Evolutionary conservation across 2,113 vertebrate genomes (phyloP).

Genomic region (Bufo bufo): DNA sequence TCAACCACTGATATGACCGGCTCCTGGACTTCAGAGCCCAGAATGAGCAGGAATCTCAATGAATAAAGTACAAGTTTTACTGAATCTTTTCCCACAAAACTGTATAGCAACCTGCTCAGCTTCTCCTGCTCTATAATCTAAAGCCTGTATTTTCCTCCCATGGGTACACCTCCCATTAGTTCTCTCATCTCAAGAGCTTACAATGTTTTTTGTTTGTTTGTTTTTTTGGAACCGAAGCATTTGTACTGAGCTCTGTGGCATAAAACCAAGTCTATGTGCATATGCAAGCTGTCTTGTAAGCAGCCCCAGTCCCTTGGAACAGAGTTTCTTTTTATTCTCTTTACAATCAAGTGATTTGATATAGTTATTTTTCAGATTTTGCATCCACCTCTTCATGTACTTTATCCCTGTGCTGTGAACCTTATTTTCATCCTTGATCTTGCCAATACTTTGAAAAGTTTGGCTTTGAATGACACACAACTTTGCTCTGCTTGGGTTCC

Average conservation of each 20-base stretch:
- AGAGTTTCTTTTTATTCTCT: background rate
- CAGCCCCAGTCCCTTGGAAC: background rate
- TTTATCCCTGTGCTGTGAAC: background rate
- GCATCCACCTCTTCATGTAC: background rate
- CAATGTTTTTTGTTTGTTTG: background rate
- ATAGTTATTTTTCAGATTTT: background rate
- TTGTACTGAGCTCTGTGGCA: background rate
- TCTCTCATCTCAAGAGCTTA: background rate
- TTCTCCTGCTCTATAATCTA: no score
- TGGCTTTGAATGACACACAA: constrained; percentile 9
- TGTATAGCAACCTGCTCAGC: no score
- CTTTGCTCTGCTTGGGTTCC: constrained; percentile 32
- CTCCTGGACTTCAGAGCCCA: no score
- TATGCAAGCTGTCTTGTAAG: background rate
- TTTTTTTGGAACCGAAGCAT: background rate
- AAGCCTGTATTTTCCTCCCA: no score
- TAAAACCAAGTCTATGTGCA: background rate
- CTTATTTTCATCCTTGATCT: constrained; percentile 7
- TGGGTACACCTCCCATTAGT: background rate
- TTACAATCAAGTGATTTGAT: constrained; percentile 12
- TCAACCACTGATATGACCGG: no score
- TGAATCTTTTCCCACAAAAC: no score
- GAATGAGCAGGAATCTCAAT: no score
- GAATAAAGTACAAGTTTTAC: no score
- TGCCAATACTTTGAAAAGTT: constrained; percentile 40